phyloP scores from a whole-genome alignment of 2,113 vertebrate species.

The Rhea americana region DNA sequence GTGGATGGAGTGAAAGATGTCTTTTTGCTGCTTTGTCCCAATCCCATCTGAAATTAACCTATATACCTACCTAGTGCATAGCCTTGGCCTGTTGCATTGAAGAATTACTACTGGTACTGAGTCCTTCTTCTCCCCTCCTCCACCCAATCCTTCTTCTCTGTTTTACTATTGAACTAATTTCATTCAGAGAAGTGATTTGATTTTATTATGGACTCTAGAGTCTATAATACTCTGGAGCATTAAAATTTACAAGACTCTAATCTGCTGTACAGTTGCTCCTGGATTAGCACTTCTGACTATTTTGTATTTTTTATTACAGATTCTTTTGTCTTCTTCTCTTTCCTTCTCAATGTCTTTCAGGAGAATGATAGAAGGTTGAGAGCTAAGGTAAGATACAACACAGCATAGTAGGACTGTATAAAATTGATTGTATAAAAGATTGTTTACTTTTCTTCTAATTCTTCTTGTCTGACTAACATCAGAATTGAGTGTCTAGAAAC shows the following conservation, averaged over 20 bases:
- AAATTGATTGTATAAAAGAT: background rate
- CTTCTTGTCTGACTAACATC: background rate
- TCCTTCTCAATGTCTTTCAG: background rate
- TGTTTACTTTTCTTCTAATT: background rate
- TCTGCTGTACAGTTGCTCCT: background rate
- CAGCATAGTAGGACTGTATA: background rate
- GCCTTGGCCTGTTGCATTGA: background rate
- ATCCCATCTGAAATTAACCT: background rate
- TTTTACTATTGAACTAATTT: background rate
- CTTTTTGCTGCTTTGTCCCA: background rate
- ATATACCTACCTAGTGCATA: background rate
- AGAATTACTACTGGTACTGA: background rate
- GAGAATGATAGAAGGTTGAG: accelerated
- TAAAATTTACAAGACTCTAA: background rate
- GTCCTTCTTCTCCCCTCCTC: background rate
- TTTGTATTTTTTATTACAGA: background rate
- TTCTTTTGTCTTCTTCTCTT: background rate
- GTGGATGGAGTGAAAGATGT: background rate
- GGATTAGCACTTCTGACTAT: background rate
- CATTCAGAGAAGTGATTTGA: background rate
- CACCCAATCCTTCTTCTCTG: background rate
- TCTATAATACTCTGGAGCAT: background rate
- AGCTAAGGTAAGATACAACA: accelerated
- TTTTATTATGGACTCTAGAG: background rate
- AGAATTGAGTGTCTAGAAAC: background rate